Evolutionary conservation across 64 coral and sea anemone genomes (phyloP).

Genomic region (Cladopsammia gracilis): DNA sequence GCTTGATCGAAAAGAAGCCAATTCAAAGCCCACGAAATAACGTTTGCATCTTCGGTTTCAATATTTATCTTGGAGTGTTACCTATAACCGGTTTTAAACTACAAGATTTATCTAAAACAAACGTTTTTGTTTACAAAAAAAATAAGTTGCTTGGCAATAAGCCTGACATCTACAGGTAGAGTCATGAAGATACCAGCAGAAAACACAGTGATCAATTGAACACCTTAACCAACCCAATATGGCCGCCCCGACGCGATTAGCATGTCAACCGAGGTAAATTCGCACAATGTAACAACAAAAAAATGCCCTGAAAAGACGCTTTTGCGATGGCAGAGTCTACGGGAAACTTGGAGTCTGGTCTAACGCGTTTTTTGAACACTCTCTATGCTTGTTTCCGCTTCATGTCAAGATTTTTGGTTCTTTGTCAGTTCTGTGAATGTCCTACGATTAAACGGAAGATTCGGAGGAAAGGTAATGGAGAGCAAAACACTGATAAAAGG

Average conservation of each 20-base stretch:
- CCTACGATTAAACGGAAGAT: slow-evolving; percentile 32
- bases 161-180: not conserved
- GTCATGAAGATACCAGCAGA: not conserved
- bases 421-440: slow-evolving; percentile 75
- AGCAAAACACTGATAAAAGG: not conserved
- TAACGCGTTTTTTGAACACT: slow-evolving; percentile 66
- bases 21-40: too few relatives aligned
- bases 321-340: slow-evolving; percentile 34
- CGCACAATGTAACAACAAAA: not conserved
- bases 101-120: not conserved
- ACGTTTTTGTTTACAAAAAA: not conserved
- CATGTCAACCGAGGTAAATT: not conserved
- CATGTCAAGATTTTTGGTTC: slow-evolving; percentile 69
- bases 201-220: not conserved
- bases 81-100: too few relatives aligned
- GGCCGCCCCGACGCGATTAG: not conserved
- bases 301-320: not conserved
- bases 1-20: too few relatives aligned
- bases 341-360: slow-evolving; percentile 54
- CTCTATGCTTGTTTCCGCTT: slow-evolving; percentile 72
- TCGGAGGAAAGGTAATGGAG: not conserved
- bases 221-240: slow-evolving; percentile 10
- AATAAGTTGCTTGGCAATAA: slow-evolving; percentile 9
- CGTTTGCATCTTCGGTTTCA: too few relatives aligned
- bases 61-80: too few relatives aligned